These are phyloP conservation scores for Chrysocyon brachyurus DNA, from an alignment of 2,797 vertebrate species.

Conservation along the genomic window DNA sequence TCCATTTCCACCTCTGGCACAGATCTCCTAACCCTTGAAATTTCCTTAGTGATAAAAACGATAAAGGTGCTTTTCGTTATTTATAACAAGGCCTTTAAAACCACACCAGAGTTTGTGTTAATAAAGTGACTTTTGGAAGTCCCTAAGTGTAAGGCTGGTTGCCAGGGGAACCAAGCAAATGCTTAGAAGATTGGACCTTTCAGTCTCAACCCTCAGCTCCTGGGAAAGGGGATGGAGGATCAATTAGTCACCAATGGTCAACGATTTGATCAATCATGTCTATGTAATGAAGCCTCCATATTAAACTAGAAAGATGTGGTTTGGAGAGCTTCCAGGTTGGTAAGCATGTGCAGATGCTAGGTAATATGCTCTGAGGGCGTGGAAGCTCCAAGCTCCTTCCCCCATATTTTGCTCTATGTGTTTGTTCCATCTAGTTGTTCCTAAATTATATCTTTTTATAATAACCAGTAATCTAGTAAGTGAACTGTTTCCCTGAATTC, in stretches of 20 bases:
- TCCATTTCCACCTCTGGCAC: not conserved
- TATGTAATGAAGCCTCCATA: not conserved
- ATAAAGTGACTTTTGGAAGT: not conserved
- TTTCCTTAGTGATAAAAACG: not conserved
- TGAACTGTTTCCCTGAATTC: not conserved
- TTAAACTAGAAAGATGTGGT: not conserved
- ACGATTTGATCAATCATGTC: not conserved
- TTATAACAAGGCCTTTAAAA: not conserved
- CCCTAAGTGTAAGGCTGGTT: not conserved
- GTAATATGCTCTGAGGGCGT: not conserved
- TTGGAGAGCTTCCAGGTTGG: not conserved
- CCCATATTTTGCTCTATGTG: not conserved
- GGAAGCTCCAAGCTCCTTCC: not conserved
- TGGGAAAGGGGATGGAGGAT: not conserved
- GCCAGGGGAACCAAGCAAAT: not conserved
- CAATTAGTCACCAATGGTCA: not conserved
- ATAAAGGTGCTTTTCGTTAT: not conserved
- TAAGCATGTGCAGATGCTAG: not conserved
- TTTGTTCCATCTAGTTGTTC: not conserved
- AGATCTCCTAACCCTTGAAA: not conserved
- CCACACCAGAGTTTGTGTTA: not conserved
- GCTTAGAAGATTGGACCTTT: not conserved
- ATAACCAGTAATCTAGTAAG: not conserved
- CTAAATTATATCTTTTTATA: not conserved
- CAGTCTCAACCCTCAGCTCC: not conserved